A percentile compares a stretch with the other conserved stretches of the same genome.
These are phyloP conservation scores for Phoeniculus purpureus DNA, from an alignment of 2,797 vertebrate genomes.

Conservation along the genomic window DNA sequence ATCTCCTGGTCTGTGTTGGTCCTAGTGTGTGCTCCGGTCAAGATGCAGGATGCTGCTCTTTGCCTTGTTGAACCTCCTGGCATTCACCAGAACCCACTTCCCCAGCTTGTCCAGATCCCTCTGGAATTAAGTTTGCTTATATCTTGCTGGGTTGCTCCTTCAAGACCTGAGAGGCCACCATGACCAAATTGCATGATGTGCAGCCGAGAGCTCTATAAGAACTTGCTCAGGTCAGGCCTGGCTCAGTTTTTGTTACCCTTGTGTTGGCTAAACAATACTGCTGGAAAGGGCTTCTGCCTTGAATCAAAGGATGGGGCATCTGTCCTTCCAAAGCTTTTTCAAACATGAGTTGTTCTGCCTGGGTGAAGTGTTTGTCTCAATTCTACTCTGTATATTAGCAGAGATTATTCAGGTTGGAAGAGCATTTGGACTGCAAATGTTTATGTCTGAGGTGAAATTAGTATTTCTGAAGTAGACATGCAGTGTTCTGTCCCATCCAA, in stretches of 20 bases:
- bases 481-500: neutral
- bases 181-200: neutral
- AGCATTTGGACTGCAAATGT: neutral
- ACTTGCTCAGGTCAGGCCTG: neutral
- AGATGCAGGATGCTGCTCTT: no score
- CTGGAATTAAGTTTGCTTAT: no score
- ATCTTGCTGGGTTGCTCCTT: neutral
- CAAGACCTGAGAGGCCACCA: neutral
- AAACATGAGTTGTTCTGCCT: neutral
- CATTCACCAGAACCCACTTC: no score
- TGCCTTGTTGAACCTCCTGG: no score
- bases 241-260: neutral
- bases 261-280: neutral
- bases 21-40: no score
- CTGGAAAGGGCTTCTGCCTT: neutral
- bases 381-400: neutral
- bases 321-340: neutral
- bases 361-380: neutral
- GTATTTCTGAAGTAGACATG: neutral
- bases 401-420: neutral
- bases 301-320: neutral
- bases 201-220: neutral
- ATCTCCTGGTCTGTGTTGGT: no score
- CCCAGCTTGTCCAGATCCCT: no score
- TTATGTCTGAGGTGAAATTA: neutral